Base-by-base conservation (phyloP, 2,888 invertebrate genomes). In the Metopia argyrocephala region DNA sequence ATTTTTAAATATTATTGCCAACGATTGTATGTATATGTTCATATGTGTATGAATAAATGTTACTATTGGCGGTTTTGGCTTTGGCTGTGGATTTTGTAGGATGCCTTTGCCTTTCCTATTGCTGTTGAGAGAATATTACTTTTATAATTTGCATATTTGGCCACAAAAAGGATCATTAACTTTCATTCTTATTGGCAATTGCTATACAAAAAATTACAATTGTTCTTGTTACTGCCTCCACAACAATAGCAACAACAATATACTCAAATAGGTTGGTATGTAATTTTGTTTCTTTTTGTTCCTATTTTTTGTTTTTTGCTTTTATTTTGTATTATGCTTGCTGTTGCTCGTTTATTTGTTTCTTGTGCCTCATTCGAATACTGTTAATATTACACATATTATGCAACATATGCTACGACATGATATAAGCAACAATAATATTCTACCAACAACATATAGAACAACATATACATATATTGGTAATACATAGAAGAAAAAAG, bases 381-480 rank as follows among this genome's bases (percentile, higher is more conserved):
- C 57, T 56, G 68, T 56, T 73, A 68, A 52, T 71, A 75, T 78
- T 75, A 45, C 78, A 78, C 79, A 83, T 76, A 79, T 82, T 82
- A 78, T 83, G 83, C 82, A 83, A 82, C 84, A 84, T 83, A 83
- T 84, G 84, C 82, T 82, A 74, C 61, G 80, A 84, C 84, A 84
- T 78, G 78, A 78, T 61, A 82, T 73, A 79, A 79, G 54, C 69
- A 66, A 69, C 79, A 82, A 82, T 78, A 78, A 78, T 78, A 81
- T 70, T 48, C 61, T 57, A 31, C 70, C 73, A 78, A 70, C 59
- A 68, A 76, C 64, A 65, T 20, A 54, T 46, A 68, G n/a, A 59
- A 18, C 15, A 12, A 28, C 9, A 50, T 18, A 48, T 38, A n/a
- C n/a, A n/a, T n/a, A n/a, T n/a, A n/a, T n/a, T n/a, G n/a, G n/a